Evolutionary conservation across 2,113 vertebrate species (phyloP), one percentile per base, ranked within the genome.

Genomic region (Sapayoa aenigma): DNA sequence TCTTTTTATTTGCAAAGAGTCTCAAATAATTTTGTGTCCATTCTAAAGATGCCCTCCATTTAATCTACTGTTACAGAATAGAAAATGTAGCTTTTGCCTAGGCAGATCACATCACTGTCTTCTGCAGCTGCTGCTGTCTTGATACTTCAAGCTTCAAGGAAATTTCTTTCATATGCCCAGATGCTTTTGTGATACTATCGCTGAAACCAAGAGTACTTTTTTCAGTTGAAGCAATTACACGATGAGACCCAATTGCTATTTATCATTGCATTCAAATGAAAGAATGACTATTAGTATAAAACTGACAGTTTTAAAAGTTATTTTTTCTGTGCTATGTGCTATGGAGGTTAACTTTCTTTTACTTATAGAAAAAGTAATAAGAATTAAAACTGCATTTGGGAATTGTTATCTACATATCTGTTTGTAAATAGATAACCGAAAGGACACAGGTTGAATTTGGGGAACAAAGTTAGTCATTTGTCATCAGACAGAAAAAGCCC

Each of bases 341-440:
- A 20, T 41, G 47, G 53, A 91, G 44, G 30, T 35, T 78, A 44
- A 52, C 24, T 4, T 55, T 71, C 35, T 47, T 27, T 49, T 52
- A 4, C 9, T 59, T 82, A 65, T 0, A 75, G 47, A 56, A 87
- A 87, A 79, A 65, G 6, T 52, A 63, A 7, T 20, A 75, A 87
- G 35, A 84, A 60, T 52, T 60, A 37, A 82, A 82, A 14, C 9
- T 42, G 30, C 18, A 13, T 82, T 84, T 89, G 14, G 19, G 24
- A 87, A 76, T 76, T 56, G 19, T 31, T 85, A 52, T 74, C 31
- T 37, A 28, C n/a, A 3, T 65, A 56, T 19, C 41, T 79, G 31
- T 88, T 87, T 88, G 78, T 65, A 87, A 93, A 95, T 83, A 94
- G 78, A 96, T 96, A 96, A 95, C 75, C 35, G 25, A 66, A 80